A percentile compares a stretch with the other conserved stretches of the same genome.
Conservation (phyloP, 2,888 invertebrate genomes). For the Cryptocephalus moraei region DNA sequence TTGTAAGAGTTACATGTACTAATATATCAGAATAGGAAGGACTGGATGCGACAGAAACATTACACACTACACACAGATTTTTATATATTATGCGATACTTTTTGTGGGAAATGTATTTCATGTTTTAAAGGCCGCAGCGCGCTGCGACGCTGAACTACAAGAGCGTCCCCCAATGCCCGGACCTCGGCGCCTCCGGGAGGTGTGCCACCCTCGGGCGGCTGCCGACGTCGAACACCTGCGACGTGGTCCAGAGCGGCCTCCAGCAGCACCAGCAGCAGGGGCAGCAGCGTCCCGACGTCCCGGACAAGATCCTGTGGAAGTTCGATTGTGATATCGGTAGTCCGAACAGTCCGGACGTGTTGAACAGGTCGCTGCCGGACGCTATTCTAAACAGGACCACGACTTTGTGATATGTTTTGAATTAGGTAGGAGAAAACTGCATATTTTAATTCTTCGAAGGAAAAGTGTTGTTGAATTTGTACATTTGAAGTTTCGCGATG, state of each 20-base stretch:
- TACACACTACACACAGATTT: too few species aligned
- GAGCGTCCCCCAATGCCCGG: conserved; percentile 27
- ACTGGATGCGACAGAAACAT: too few species aligned
- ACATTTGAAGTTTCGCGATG: too few species aligned
- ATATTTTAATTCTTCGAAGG: too few species aligned
- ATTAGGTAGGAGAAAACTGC: not conserved
- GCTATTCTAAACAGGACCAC: conserved; percentile 36
- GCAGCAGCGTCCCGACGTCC: conserved; percentile 34
- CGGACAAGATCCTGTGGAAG: conserved; percentile 37
- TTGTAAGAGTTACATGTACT: too few species aligned
- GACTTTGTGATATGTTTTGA: conserved; percentile 34
- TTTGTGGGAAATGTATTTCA: not conserved
- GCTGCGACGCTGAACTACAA: conserved; percentile 31
- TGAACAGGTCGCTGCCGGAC: conserved; percentile 30
- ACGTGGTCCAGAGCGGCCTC: conserved; percentile 50
- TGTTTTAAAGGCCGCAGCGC: conserved; percentile 19
- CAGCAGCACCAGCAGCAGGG: not conserved
- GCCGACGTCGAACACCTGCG: conserved; percentile 52
- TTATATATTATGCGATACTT: too few species aligned
- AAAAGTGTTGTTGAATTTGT: too few species aligned
- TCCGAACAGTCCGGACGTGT: conserved; percentile 37
- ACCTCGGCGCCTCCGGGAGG: conserved; percentile 11
- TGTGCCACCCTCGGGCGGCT: conserved; percentile 11
- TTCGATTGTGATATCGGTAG: conserved; percentile 37
- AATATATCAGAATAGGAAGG: too few species aligned